Conservation (phyloP, 2,888 invertebrate species). For the Nasonia oneida region DNA sequence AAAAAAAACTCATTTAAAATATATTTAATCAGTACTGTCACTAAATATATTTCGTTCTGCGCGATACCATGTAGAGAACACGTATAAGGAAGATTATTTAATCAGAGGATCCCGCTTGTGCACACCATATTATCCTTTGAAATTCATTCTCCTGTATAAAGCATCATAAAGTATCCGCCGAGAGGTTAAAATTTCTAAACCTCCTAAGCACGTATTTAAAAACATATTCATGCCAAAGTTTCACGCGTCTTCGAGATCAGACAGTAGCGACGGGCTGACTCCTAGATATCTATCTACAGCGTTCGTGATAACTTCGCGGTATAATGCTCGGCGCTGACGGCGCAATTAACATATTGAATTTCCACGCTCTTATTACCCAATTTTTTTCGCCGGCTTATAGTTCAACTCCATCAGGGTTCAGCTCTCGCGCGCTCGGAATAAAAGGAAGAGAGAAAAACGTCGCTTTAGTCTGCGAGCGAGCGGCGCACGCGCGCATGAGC, state of each 20-base stretch:
- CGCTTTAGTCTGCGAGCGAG: not conserved
- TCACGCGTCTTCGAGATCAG: not conserved
- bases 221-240: not conserved
- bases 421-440: not conserved
- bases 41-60: too few relatives aligned
- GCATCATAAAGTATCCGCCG: too few relatives aligned
- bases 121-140: too few relatives aligned
- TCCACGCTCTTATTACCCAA: constrained; percentile 2
- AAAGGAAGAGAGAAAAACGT: constrained; percentile 16
- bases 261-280: not conserved
- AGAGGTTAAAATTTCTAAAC: not conserved
- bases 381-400: not conserved
- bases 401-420: not conserved
- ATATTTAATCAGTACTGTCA: too few relatives aligned
- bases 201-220: not conserved
- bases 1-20: too few relatives aligned
- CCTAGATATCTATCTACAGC: not conserved
- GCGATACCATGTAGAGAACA: too few relatives aligned
- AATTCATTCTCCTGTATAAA: too few relatives aligned
- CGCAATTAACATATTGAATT: constrained; percentile 46
- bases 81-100: too few relatives aligned
- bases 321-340: constrained; percentile 31
- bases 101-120: too few relatives aligned
- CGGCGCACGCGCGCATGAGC: constrained; percentile 6
- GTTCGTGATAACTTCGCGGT: not conserved